These are phyloP conservation scores for Argyra leucocephala DNA, from an alignment of 2,888 invertebrate genomes.

Conservation along the genomic window DNA sequence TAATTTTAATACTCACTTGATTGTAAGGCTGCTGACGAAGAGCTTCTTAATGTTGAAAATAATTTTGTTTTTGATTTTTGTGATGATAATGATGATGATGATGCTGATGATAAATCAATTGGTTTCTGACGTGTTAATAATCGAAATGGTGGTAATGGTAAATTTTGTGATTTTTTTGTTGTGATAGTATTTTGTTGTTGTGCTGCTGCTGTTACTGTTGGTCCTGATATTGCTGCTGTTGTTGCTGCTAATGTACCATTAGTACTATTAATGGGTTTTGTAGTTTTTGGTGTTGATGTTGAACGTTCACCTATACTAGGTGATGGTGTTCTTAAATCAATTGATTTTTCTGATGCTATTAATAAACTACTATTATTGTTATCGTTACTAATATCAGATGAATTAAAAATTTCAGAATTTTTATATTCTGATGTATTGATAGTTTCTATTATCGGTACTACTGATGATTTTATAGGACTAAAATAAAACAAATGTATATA, in stretches of 20 bases:
- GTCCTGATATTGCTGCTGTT: too few relatives aligned
- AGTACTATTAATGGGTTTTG: background rate
- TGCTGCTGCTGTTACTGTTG: too few relatives aligned
- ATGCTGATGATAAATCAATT: background rate
- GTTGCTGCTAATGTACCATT: too few relatives aligned
- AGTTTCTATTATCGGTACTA: too few relatives aligned
- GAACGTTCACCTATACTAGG: background rate
- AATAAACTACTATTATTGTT: background rate
- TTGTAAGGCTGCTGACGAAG: background rate
- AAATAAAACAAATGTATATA: too few relatives aligned
- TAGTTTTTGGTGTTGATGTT: constrained; percentile 10
- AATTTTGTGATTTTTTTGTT: background rate
- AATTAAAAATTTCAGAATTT: too few relatives aligned
- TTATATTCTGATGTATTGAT: too few relatives aligned
- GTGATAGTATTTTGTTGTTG: background rate
- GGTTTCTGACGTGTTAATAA: constrained; percentile 8
- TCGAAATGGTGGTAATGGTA: background rate
- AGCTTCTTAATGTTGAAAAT: background rate
- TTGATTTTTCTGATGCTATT: background rate
- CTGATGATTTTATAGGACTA: too few relatives aligned
- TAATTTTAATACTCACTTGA: background rate
- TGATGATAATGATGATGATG: background rate
- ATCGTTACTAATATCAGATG: too few relatives aligned
- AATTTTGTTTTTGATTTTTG: background rate
- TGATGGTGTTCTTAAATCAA: background rate